Evolutionary conservation across 2,797 vertebrate species (phyloP).

Genomic region (Pseudomugil tenellus): DNA sequence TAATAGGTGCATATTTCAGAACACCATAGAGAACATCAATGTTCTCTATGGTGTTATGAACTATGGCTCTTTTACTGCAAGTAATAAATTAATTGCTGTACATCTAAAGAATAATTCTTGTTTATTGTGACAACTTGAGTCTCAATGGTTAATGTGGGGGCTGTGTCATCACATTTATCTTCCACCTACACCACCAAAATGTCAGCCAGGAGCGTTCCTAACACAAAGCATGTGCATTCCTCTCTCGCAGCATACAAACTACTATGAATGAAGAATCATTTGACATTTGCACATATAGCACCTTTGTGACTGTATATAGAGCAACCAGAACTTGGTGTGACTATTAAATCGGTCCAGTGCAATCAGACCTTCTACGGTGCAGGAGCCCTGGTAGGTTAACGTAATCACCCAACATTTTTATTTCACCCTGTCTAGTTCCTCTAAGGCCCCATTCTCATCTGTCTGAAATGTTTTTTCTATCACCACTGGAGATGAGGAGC

Average conservation of each 20-base stretch:
- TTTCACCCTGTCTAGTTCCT: conserved; percentile 36
- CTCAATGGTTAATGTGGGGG: conserved; percentile 16
- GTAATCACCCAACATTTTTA: conserved; percentile 43
- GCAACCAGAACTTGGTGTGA: conserved; percentile 9
- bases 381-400: conserved; percentile 29
- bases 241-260: neutral
- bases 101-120: neutral
- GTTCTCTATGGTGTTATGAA: conserved; percentile 1
- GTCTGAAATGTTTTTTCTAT: conserved; percentile 38
- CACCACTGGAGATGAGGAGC: neutral
- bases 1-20: conserved; percentile 18
- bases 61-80: conserved; percentile 1
- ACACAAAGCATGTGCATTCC: conserved; percentile 27
- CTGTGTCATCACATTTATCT: conserved; percentile 15
- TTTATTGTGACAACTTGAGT: conserved; percentile 5
- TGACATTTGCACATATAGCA: conserved; percentile 39
- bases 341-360: conserved; percentile 15
- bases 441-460: conserved; percentile 25
- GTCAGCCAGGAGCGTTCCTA: conserved; percentile 42
- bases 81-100: conserved; percentile 15
- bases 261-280: conserved; percentile 4
- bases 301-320: conserved; percentile 13
- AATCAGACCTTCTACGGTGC: conserved; percentile 46
- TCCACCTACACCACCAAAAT: conserved; percentile 38
- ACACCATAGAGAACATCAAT: neutral